Conservation (phyloP, 2,113 vertebrate genomes). For the Macquaria australasica region DNA sequence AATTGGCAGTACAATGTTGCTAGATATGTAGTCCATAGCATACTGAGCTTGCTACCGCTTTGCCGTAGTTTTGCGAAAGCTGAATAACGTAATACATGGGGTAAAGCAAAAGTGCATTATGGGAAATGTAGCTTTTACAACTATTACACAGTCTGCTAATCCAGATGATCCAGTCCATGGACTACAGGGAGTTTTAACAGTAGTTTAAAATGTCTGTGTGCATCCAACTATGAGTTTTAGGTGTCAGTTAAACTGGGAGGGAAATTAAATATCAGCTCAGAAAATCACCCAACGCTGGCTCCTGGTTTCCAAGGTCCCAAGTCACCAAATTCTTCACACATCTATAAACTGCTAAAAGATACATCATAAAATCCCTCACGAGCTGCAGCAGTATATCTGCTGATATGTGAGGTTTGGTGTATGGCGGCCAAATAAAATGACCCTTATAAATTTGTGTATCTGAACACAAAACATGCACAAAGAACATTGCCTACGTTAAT, state of each 20-base stretch:
- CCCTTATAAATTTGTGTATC: neutral
- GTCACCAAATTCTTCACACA: constrained; percentile 6
- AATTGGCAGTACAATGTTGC: neutral
- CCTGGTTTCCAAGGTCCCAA: neutral
- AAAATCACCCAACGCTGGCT: neutral
- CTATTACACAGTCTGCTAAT: neutral
- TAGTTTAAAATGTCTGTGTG: neutral
- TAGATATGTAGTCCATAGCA: neutral
- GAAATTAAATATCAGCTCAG: constrained; percentile 4
- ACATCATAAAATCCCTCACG: neutral
- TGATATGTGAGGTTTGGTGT: neutral
- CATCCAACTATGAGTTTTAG: neutral
- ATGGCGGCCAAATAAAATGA: neutral
- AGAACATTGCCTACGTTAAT: neutral
- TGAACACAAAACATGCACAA: neutral
- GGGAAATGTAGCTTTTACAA: neutral
- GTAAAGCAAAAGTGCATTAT: too few species aligned
- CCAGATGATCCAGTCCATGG: neutral
- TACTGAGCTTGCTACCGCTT: neutral
- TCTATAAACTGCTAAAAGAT: neutral
- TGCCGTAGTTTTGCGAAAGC: neutral
- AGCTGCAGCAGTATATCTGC: neutral
- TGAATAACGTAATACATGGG: too few species aligned
- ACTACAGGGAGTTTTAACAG: neutral
- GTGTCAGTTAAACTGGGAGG: neutral